A percentile compares a stretch with the other conserved stretches of the same genome.
phyloP scores from a whole-genome alignment of 1,140 invertebrate species.

The Chrysomallon squamiferum region DNA sequence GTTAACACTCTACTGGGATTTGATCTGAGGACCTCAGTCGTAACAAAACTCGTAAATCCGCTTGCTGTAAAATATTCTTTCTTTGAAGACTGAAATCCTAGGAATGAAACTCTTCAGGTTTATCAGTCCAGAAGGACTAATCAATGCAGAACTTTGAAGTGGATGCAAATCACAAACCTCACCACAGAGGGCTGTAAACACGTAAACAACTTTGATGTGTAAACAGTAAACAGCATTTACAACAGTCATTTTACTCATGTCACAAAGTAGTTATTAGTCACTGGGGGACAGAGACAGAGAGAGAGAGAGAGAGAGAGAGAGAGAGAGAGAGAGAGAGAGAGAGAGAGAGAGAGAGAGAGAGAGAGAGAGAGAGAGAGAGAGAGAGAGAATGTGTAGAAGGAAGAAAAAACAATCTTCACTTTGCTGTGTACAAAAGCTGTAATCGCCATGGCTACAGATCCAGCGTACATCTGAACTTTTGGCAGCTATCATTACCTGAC shows the following conservation, averaged over 20 bases:
- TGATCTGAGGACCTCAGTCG: no score
- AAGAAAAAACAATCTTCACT: not conserved
- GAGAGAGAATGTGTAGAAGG: conserved; percentile 6
- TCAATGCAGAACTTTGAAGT: no score
- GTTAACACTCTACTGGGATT: no score
- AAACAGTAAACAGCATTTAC: not conserved
- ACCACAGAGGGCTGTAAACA: no score
- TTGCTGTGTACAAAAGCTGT: not conserved
- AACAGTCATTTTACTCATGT: not conserved
- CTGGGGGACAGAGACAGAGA: conserved; percentile 1
- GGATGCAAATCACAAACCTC: no score
- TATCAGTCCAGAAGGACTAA: no score
- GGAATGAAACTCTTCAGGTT: no score
- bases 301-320: conserved; percentile 9
- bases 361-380: not conserved
- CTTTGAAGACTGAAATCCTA: no score
- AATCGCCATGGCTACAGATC: not conserved
- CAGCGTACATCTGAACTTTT: not conserved
- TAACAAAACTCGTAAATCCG: no score
- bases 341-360: not conserved
- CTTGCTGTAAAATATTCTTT: no score
- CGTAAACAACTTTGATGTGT: not conserved
- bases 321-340: conserved; percentile 7
- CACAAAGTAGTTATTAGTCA: not conserved
- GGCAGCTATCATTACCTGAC: not conserved